These are phyloP conservation scores for Muntiacus reevesi DNA, from an alignment of 2,113 vertebrate genomes.

Conservation along the genomic window DNA sequence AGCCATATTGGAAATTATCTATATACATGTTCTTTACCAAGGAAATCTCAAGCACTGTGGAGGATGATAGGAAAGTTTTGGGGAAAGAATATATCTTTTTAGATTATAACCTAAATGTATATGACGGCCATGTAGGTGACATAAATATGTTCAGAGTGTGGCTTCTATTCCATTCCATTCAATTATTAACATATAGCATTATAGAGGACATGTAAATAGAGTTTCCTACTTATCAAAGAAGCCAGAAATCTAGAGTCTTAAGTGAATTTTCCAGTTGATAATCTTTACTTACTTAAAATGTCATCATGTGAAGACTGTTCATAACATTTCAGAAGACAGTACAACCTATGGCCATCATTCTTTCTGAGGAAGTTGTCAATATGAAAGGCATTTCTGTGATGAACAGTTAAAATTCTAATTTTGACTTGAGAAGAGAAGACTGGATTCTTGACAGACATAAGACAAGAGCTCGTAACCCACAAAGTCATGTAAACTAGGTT, in stretches of 20 bases:
- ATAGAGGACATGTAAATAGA: not conserved
- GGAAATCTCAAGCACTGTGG: not conserved
- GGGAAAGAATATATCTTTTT: not conserved
- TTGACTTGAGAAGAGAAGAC: not conserved
- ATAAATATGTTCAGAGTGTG: not conserved
- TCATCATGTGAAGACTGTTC: not conserved
- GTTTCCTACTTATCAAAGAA: not conserved
- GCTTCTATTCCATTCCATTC: not conserved
- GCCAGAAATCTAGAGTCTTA: not conserved
- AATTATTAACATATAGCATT: not conserved
- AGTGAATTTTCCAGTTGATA: not conserved
- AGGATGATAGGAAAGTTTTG: not conserved
- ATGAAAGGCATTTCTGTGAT: not conserved
- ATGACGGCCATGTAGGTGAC: not conserved
- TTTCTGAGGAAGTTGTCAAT: not conserved
- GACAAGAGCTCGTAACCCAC: not conserved
- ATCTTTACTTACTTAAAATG: not conserved
- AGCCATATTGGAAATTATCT: not conserved
- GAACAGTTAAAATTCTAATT: not conserved
- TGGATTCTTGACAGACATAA: not conserved
- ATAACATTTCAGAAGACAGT: not conserved
- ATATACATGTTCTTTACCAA: not conserved
- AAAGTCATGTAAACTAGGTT: not conserved
- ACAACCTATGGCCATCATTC: not conserved
- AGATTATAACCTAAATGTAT: not conserved